Percentiles rank a stretch among this genome's conserved stretches.
Conservation (phyloP, 2,113 vertebrate genomes). For the Indri indri region DNA sequence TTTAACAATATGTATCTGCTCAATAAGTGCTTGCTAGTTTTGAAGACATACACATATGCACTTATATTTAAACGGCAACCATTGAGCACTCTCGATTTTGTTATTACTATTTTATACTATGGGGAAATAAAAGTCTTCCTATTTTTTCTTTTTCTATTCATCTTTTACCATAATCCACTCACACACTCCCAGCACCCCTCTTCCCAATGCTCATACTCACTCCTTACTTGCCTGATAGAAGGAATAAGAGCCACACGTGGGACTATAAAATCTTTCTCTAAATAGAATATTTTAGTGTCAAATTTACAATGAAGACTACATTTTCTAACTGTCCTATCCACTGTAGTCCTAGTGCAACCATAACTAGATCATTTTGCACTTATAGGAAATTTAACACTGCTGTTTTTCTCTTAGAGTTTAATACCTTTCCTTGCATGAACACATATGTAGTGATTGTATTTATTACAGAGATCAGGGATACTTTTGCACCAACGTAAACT, state of each 20-base stretch:
- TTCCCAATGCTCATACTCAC: background rate
- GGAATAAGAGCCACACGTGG: background rate
- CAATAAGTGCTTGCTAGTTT: background rate
- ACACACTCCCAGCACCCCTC: background rate
- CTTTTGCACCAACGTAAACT: background rate
- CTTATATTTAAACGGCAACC: background rate
- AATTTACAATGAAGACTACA: background rate
- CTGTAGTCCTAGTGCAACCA: accelerated
- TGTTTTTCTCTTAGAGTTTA: background rate
- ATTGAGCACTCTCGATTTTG: background rate
- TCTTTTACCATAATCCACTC: background rate
- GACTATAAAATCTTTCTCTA: background rate
- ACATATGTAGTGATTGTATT: background rate
- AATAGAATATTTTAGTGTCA: background rate
- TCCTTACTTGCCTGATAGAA: background rate
- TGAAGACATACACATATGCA: background rate
- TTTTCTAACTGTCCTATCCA: background rate
- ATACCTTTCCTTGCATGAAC: background rate
- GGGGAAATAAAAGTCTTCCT: background rate
- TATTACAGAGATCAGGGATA: background rate
- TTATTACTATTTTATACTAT: background rate
- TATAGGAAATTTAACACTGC: background rate
- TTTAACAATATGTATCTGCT: background rate
- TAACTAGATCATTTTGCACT: background rate
- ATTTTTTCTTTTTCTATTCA: background rate